phyloP scores from a whole-genome alignment of 2,888 invertebrate genomes.

The Oeneis ivallda region DNA sequence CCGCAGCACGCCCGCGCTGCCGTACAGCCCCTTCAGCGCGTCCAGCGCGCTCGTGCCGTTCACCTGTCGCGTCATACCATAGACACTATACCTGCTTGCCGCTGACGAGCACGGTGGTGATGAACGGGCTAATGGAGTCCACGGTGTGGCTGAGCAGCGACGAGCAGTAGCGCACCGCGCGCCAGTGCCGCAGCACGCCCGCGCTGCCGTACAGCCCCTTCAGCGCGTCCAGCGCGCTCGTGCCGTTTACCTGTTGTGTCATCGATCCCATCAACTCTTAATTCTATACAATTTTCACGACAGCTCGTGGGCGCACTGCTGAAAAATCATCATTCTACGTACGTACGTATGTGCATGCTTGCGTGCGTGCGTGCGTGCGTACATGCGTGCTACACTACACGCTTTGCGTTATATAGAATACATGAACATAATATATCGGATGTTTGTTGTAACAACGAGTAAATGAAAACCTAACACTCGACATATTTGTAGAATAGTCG shows the following conservation, averaged over 20 bases:
- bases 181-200: slow-evolving; percentile 94
- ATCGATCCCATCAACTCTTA: not conserved
- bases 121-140: slow-evolving; percentile 98
- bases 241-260: slow-evolving; percentile 66
- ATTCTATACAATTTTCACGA: too few species aligned
- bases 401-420: too few species aligned
- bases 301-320: too few species aligned
- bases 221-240: slow-evolving; percentile 85
- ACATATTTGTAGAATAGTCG: too few species aligned
- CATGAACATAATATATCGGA: too few species aligned
- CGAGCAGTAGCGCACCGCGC: slow-evolving; percentile 96
- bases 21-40: slow-evolving; percentile 87
- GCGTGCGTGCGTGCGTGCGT: too few species aligned
- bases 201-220: slow-evolving; percentile 89
- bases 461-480: too few species aligned
- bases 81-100: slow-evolving; percentile 98
- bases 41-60: slow-evolving; percentile 83
- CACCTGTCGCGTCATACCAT: too few species aligned
- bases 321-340: too few species aligned
- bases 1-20: slow-evolving; percentile 91
- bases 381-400: too few species aligned
- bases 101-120: slow-evolving; percentile 97
- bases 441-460: too few species aligned
- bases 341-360: too few species aligned
- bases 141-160: slow-evolving; percentile 96